phyloP scores from a whole-genome alignment of 2,113 vertebrate species.

The Bubalus kerabau region DNA sequence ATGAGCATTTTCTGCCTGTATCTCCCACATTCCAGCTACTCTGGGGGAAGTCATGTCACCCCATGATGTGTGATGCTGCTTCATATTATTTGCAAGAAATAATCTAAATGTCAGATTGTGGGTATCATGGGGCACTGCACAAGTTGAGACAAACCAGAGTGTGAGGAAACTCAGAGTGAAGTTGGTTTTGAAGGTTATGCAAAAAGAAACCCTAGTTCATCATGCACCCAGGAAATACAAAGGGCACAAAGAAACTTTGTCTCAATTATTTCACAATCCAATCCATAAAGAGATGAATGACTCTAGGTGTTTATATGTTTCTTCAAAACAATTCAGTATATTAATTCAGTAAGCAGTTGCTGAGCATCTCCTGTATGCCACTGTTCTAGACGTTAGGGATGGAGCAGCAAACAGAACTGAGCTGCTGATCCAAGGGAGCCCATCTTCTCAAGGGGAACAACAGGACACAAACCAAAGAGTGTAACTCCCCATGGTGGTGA shows the following conservation, averaged over 20 bases:
- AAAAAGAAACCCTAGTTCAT: neutral
- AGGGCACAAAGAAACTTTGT: neutral
- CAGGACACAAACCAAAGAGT: neutral
- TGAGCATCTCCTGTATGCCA: neutral
- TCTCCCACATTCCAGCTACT: constrained; percentile 19
- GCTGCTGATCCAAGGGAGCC: neutral
- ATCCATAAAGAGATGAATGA: neutral
- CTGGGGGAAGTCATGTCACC: constrained; percentile 31
- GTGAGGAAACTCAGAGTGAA: constrained; percentile 34
- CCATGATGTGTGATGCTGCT: neutral
- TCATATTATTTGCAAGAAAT: constrained; percentile 65
- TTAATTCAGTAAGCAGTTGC: neutral
- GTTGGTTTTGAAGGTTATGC: neutral
- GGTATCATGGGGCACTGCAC: constrained; percentile 44
- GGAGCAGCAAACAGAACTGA: neutral
- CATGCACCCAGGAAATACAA: neutral
- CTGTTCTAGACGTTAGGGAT: neutral
- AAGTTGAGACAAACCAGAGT: constrained; percentile 58
- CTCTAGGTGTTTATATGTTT: neutral
- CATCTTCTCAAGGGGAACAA: neutral
- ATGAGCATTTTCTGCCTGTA: neutral
- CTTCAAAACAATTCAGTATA: neutral
- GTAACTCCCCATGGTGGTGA: neutral
- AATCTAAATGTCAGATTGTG: constrained; percentile 62
- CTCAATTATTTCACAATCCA: neutral